These are phyloP conservation scores for Potamilus streckersoni DNA, from an alignment of 1,140 invertebrate genomes.

Conservation along the genomic window DNA sequence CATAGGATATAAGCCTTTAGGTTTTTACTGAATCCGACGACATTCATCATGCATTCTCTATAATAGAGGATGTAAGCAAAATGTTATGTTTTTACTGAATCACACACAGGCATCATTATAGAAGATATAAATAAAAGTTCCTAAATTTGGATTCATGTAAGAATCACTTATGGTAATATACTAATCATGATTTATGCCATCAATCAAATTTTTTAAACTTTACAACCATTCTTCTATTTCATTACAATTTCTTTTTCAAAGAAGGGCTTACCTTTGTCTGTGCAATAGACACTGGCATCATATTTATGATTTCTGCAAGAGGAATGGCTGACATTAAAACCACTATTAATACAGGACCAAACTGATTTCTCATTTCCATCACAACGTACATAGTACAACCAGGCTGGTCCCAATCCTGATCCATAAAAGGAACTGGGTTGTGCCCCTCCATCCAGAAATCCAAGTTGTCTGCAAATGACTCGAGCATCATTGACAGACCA, in stretches of 20 bases:
- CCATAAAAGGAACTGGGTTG: slow-evolving; percentile 33
- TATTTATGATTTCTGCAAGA: slow-evolving; percentile 41
- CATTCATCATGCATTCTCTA: no score
- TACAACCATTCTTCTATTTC: no score
- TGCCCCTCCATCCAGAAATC: slow-evolving; percentile 42
- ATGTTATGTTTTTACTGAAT: no score
- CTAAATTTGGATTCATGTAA: no score
- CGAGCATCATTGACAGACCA: slow-evolving; percentile 49
- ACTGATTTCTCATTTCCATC: slow-evolving; percentile 39
- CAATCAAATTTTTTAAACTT: no score
- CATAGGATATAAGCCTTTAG: no score
- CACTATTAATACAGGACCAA: slow-evolving; percentile 42
- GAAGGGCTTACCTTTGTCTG: slow-evolving; percentile 22
- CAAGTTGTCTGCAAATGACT: slow-evolving; percentile 54
- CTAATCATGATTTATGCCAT: no score
- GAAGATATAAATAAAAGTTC: no score
- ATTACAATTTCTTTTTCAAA: neutral
- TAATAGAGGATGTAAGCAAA: no score
- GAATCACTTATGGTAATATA: no score
- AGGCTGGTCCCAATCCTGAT: slow-evolving; percentile 20
- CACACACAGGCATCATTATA: no score
- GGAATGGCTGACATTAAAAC: slow-evolving; percentile 38
- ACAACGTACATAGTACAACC: slow-evolving; percentile 39
- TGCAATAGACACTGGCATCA: slow-evolving; percentile 51
- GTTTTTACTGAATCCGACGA: no score